Conservation (phyloP, 2,113 vertebrate genomes). For the Aptenodytes forsteri region DNA sequence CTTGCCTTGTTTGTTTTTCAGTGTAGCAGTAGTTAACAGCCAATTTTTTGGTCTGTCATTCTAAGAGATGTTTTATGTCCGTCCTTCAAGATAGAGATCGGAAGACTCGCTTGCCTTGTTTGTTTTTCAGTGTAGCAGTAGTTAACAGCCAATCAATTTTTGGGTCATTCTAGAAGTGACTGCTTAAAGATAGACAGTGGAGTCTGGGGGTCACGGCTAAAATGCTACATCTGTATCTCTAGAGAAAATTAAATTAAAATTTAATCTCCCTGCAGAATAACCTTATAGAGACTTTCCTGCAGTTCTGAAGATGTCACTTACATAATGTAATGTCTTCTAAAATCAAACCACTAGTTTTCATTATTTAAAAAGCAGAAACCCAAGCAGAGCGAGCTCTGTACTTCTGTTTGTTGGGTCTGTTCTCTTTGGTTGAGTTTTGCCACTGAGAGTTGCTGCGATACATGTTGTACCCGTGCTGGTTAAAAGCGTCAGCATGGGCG, state of each 20-base stretch:
- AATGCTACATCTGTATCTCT: not conserved
- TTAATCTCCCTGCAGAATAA: not conserved
- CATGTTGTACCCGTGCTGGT: accelerated
- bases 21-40: not conserved
- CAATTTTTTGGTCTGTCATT: not conserved
- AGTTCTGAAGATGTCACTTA: constrained; percentile 3
- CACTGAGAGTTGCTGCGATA: accelerated
- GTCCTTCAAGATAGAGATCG: not conserved
- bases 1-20: not conserved
- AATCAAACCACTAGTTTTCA: not conserved
- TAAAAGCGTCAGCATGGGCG: not conserved
- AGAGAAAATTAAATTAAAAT: not conserved
- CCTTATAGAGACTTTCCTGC: not conserved
- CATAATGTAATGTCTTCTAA: not conserved
- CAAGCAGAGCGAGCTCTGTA: not conserved
- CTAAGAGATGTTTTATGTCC: not conserved
- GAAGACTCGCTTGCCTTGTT: not conserved
- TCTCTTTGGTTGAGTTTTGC: not conserved
- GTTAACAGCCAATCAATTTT: not conserved
- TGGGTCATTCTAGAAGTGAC: not conserved
- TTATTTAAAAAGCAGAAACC: not conserved
- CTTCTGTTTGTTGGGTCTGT: not conserved
- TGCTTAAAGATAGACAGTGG: not conserved
- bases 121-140: not conserved
- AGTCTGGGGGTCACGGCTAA: not conserved